Evolutionary conservation across 1,140 invertebrate genomes (phyloP).

Genomic region (Drosophila ananassae): DNA sequence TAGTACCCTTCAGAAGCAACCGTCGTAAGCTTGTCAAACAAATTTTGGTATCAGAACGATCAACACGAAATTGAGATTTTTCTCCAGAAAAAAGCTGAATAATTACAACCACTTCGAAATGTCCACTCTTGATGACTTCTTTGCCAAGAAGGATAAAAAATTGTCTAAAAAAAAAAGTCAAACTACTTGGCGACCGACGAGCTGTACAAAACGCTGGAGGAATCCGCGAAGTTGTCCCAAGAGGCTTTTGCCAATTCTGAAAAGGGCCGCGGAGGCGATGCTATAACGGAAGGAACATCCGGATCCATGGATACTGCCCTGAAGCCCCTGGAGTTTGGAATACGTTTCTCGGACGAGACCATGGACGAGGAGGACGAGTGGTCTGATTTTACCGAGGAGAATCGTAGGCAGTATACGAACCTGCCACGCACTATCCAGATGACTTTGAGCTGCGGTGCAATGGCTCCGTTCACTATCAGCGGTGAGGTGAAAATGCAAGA

Average conservation of each 20-base stretch:
- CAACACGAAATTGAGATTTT: conserved; percentile 30
- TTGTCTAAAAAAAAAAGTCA: conserved; percentile 55
- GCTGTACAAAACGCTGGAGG: conserved; percentile 66
- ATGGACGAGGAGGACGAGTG: conserved; percentile 57
- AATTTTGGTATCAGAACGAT: conserved; percentile 20
- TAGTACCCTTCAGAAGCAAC: not conserved
- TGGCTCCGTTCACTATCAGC: not conserved
- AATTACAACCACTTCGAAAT: conserved; percentile 23
- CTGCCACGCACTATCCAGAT: conserved; percentile 15
- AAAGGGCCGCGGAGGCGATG: conserved; percentile 1
- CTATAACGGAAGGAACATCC: not conserved
- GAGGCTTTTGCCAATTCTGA: conserved; percentile 13
- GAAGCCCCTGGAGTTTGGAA: conserved; percentile 29
- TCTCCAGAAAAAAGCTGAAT: not conserved
- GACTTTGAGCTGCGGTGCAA: not conserved
- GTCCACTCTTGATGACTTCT: conserved; percentile 69
- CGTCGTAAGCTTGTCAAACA: not conserved
- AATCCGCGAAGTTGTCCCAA: conserved; percentile 32
- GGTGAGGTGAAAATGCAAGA: conserved; percentile 2
- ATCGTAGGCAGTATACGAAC: conserved; percentile 41
- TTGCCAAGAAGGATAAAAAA: conserved; percentile 68
- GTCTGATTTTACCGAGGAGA: conserved; percentile 63
- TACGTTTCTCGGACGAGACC: conserved; percentile 29
- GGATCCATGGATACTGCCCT: not conserved
- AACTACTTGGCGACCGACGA: conserved; percentile 64